These are phyloP conservation scores for Tetrax tetrax DNA, from an alignment of 2,113 vertebrate genomes.

Conservation along the genomic window DNA sequence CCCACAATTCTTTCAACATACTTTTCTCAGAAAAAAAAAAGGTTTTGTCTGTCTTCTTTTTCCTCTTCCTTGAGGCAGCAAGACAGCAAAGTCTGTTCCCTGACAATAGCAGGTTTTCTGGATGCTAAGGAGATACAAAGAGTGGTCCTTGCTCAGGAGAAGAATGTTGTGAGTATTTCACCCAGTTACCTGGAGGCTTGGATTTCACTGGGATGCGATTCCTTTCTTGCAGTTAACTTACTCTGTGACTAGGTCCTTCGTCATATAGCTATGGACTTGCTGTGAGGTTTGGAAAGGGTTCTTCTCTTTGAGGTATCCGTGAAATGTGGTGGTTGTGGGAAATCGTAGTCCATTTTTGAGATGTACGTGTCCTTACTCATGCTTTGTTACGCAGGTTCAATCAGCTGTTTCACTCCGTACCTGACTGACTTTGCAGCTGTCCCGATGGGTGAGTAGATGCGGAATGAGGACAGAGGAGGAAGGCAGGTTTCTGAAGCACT, in stretches of 20 bases:
- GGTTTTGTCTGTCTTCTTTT: not conserved
- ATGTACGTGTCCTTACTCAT: fast-evolving
- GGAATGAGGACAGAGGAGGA: not conserved
- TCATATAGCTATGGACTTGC: fast-evolving
- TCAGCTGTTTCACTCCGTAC: not conserved
- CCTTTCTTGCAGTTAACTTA: not conserved
- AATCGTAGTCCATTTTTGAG: not conserved
- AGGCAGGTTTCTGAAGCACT: not conserved
- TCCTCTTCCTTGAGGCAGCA: not conserved
- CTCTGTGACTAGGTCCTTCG: fast-evolving
- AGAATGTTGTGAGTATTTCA: not conserved
- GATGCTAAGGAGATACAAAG: fast-evolving
- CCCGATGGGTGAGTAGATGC: not conserved
- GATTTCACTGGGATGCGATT: not conserved
- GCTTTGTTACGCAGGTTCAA: not conserved
- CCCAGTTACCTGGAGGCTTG: not conserved
- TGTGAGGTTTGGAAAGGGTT: not conserved
- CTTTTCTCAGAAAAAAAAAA: not conserved
- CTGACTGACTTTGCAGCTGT: not conserved
- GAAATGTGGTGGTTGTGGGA: not conserved
- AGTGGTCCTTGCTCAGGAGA: not conserved
- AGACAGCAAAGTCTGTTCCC: not conserved
- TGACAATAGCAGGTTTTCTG: not conserved
- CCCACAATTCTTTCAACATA: not conserved
- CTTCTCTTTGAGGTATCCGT: not conserved